Conservation (phyloP, 2,797 vertebrate genomes). For the Semotilus atromaculatus region DNA sequence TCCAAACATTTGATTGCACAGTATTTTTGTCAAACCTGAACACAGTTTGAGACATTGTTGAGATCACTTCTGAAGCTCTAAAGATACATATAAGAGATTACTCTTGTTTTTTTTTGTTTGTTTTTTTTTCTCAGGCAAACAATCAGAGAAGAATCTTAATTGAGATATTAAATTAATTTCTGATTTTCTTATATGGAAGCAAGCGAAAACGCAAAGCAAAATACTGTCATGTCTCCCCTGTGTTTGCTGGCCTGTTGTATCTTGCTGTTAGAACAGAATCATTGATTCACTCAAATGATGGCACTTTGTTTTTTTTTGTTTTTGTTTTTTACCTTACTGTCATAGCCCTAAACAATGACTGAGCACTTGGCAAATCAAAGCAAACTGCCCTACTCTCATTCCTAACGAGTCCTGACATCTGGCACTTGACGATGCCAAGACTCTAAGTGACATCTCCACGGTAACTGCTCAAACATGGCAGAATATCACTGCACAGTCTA, state of each 20-base stretch:
- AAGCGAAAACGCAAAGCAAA: neutral
- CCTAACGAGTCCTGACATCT: constrained; percentile 46
- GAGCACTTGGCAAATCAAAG: constrained; percentile 51
- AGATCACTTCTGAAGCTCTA: neutral
- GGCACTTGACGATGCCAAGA: constrained; percentile 38
- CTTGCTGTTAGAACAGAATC: constrained; percentile 2
- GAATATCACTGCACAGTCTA: constrained; percentile 44
- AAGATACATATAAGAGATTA: neutral
- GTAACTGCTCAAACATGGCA: constrained; percentile 47
- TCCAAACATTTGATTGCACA: neutral
- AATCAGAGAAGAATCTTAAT: neutral
- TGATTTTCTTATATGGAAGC: neutral
- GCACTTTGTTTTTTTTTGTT: neutral
- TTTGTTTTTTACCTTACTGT: constrained; percentile 29
- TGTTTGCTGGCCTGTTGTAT: constrained; percentile 9
- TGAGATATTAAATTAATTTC: neutral
- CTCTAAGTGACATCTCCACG: constrained; percentile 50
- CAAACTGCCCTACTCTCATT: constrained; percentile 39
- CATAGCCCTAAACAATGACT: constrained; percentile 42
- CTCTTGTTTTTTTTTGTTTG: neutral
- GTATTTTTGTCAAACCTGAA: neutral
- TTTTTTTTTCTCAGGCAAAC: neutral
- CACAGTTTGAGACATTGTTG: neutral
- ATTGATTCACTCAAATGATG: constrained; percentile 7
- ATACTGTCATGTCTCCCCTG: neutral